Percentiles rank a stretch among this genome's conserved stretches.
Evolutionary conservation across 2,113 vertebrate genomes (phyloP).

Genomic region (Seriola quinqueradiata): DNA sequence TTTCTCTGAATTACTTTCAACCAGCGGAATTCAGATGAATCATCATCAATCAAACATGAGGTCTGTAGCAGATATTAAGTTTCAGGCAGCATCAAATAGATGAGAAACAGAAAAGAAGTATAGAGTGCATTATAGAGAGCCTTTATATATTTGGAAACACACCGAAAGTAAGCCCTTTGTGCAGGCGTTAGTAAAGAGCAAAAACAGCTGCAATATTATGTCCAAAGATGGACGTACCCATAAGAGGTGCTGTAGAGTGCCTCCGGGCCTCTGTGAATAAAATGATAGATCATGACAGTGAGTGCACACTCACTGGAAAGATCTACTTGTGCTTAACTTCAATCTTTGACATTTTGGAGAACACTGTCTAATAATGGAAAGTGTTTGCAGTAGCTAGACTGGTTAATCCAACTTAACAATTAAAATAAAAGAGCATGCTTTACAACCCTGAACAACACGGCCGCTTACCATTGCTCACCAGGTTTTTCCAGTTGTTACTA

Average conservation of each 20-base stretch:
- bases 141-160: fast-evolving
- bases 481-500: neutral
- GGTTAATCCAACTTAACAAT: neutral
- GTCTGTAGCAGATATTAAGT: neutral
- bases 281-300: neutral
- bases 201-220: fast-evolving
- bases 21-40: neutral
- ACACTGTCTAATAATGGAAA: neutral
- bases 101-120: neutral
- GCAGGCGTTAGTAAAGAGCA: neutral
- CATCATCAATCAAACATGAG: neutral
- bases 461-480: neutral
- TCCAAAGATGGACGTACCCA: conserved; percentile 35
- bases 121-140: neutral
- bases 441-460: neutral
- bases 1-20: neutral
- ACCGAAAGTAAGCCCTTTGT: fast-evolving
- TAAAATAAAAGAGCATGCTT: too few species aligned
- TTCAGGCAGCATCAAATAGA: neutral
- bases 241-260: conserved; percentile 29
- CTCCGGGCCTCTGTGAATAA: conserved; percentile 34
- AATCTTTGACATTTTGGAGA: neutral
- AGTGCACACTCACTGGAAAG: neutral
- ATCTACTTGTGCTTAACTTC: fast-evolving
- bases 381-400: fast-evolving